Base-by-base conservation (phyloP, 2,113 vertebrate species). In the Lampris incognitus region DNA sequence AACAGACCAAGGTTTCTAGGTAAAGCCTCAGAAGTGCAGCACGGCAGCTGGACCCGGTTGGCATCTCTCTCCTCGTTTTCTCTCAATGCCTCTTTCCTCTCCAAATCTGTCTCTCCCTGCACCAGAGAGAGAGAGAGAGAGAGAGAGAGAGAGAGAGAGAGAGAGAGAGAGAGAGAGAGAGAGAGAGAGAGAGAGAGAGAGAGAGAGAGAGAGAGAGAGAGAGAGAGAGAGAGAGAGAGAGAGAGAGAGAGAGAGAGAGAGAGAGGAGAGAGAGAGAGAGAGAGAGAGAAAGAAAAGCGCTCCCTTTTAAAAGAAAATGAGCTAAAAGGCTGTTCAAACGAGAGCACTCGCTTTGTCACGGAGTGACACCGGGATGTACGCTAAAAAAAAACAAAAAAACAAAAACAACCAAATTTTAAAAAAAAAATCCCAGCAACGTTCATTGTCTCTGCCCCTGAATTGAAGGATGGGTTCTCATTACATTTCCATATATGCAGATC, bases 401-500 rank as follows among this genome's bases (percentile, higher is more conserved):
- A 24, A 24, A 24, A 24, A 24, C 24, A 24, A 24, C 24, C 24
- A 24, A 24, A 24, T 24, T 24, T 24, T 0, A 24, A 24, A 24
- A 24, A 83, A 81, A 75, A 62, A 65, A 62, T 44, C 72, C 69
- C 65, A 76, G 72, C 55, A 54, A 69, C 68, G 52, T 72, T 78
- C 73, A 88, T 85, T 74, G 72, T 89, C 70, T 83, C 76, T 78
- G 72, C 78, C 63, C n/a, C 72, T 60, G 82, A 83, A 83, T 88
- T 89, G 78, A 82, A 83, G 86, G 88, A 89, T 82, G 86, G 84
- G 71, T 86, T 68, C 51, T 81, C 82, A 71, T 74, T 38, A 36
- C 58, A 88, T 93, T 91, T 86, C 87, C 87, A 89, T 89, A 90
- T 90, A 84, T 89, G 86, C 87, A 92, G 81, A 89, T 87, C 78